These are phyloP conservation scores for Saimiri boliviensis DNA, from an alignment of 2,113 vertebrate species.

Conservation along the genomic window DNA sequence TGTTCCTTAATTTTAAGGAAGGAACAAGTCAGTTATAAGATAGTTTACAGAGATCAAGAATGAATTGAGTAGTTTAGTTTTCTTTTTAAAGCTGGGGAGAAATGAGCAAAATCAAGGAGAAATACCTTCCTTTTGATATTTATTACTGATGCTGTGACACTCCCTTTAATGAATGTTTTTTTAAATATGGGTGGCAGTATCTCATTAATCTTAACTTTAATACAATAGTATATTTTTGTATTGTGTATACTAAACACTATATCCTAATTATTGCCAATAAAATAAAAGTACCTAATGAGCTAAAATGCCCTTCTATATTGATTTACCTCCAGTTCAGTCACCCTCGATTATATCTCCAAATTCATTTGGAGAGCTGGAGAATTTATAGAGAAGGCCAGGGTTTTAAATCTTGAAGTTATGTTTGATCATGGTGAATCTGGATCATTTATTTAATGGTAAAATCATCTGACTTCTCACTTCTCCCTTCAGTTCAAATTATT, in stretches of 20 bases:
- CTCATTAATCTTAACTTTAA: background rate
- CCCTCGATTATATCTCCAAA: background rate
- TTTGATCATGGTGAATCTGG: background rate
- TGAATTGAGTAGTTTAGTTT: background rate
- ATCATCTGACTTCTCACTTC: background rate
- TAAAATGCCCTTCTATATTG: background rate
- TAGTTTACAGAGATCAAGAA: background rate
- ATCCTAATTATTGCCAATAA: background rate
- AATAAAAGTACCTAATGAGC: background rate
- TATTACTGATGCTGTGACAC: background rate
- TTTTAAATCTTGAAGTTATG: conserved; percentile 15
- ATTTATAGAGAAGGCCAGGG: background rate
- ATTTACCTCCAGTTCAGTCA: background rate
- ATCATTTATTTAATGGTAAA: conserved; percentile 25
- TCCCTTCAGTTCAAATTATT: background rate
- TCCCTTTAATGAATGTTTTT: background rate
- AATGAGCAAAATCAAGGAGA: background rate
- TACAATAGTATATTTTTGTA: background rate
- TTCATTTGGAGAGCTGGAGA: conserved; percentile 30
- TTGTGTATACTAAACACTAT: background rate
- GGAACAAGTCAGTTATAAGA: conserved; percentile 1
- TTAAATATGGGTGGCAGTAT: background rate
- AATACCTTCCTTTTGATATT: background rate
- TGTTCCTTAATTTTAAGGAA: conserved; percentile 31
- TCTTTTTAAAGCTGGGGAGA: background rate